Percentiles rank a stretch among this genome's conserved stretches.
Evolutionary conservation across 2,888 invertebrate genomes (phyloP).

Genomic region (Lycocerus yunnanus): DNA sequence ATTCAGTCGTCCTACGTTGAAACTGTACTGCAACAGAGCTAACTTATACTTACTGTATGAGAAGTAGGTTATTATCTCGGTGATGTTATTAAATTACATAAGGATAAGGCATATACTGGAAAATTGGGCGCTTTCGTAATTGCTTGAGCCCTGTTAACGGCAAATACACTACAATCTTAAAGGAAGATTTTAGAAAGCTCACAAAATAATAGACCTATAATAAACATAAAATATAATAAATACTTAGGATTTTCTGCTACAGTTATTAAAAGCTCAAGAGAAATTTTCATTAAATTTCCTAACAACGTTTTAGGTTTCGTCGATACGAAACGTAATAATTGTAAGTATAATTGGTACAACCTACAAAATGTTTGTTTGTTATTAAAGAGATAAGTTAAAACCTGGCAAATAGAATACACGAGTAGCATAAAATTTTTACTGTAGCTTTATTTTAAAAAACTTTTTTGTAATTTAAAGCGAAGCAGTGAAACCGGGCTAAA

Average conservation of each 20-base stretch:
- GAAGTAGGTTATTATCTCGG: slow-evolving; percentile 16
- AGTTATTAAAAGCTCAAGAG: background rate
- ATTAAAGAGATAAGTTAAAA: no score
- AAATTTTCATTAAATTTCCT: background rate
- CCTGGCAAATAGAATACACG: no score
- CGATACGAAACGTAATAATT: background rate
- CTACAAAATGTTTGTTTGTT: no score
- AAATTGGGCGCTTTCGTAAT: slow-evolving; percentile 23
- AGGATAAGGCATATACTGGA: slow-evolving; percentile 21
- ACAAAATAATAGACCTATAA: background rate
- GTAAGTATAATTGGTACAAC: background rate
- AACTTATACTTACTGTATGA: slow-evolving; percentile 10
- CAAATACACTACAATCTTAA: slow-evolving; percentile 8
- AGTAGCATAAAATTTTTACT: no score
- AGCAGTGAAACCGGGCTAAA: no score
- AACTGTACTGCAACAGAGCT: slow-evolving; percentile 12
- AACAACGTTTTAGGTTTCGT: background rate
- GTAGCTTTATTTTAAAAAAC: no score
- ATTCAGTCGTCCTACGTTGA: slow-evolving; percentile 14
- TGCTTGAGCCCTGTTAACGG: slow-evolving; percentile 13
- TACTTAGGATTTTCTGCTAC: background rate
- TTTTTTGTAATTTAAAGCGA: no score
- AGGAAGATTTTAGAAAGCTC: background rate
- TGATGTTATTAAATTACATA: slow-evolving; percentile 24
- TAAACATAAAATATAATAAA: background rate